phyloP scores from a whole-genome alignment of 2,888 invertebrate genomes.

The Thereva unica region DNA sequence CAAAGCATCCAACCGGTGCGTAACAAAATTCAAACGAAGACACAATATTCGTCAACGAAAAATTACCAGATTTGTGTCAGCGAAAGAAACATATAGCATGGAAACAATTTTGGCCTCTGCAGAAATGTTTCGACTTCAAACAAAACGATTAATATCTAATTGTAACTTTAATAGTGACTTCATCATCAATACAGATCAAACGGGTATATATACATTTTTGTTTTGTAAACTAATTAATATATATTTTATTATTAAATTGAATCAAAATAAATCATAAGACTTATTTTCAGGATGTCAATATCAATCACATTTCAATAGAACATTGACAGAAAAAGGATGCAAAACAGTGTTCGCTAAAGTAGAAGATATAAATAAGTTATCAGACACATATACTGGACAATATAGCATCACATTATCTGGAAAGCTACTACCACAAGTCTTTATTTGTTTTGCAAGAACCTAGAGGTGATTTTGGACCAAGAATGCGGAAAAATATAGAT shows the following conservation, averaged over 20 bases:
- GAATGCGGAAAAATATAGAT: conserved; percentile 7
- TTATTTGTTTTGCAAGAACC: conserved; percentile 25
- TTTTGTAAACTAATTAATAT: too few relatives aligned
- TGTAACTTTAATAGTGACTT: not conserved
- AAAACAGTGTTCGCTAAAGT: not conserved
- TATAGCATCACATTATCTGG: not conserved
- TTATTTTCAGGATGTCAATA: not conserved
- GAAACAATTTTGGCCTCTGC: conserved; percentile 19
- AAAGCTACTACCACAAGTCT: conserved; percentile 1
- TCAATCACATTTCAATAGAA: not conserved
- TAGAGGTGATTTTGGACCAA: conserved; percentile 20
- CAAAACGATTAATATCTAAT: conserved; percentile 1
- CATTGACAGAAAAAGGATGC: not conserved
- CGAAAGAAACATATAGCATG: conserved; percentile 18
- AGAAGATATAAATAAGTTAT: conserved; percentile 1
- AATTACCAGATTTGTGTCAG: conserved; percentile 20
- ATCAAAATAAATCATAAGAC: too few relatives aligned
- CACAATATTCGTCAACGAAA: too few relatives aligned
- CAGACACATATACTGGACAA: not conserved
- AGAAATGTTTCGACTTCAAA: not conserved
- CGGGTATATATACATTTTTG: conserved; percentile 2
- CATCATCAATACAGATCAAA: conserved; percentile 10
- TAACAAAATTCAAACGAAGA: too few relatives aligned
- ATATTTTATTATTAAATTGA: too few relatives aligned
- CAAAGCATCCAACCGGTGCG: too few relatives aligned